phyloP scores from a whole-genome alignment of 2,113 vertebrate genomes.

The Hemiscyllium ocellatum region DNA sequence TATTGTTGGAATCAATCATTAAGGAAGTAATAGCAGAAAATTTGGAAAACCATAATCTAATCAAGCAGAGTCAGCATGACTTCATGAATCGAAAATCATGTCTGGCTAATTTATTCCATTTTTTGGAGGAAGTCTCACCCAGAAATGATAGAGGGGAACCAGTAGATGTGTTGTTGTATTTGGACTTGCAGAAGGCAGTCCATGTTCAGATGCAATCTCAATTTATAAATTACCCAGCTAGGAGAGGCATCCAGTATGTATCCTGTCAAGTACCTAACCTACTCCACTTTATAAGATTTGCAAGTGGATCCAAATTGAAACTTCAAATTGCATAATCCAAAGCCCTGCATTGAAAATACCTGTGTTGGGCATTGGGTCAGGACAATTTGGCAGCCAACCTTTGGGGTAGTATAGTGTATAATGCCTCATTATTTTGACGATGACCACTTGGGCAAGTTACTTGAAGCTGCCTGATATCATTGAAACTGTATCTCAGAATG shows the following conservation, averaged over 20 bases:
- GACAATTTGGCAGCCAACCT: neutral
- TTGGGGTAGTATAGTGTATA: neutral
- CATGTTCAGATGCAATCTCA: neutral
- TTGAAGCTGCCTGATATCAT: neutral
- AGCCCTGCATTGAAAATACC: neutral
- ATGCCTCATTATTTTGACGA: neutral
- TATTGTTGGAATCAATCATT: too few species aligned
- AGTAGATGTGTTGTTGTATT: too few species aligned
- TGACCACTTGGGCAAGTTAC: neutral
- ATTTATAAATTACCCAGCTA: neutral
- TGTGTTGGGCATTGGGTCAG: neutral
- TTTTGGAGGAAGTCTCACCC: too few species aligned
- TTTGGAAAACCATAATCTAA: too few species aligned
- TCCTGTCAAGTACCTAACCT: neutral
- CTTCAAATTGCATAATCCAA: neutral
- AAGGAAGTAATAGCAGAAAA: too few species aligned
- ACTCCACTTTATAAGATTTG: neutral
- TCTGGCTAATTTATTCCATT: too few species aligned
- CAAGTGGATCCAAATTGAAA: neutral
- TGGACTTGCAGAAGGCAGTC: too few species aligned
- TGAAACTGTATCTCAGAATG: neutral
- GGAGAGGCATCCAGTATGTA: neutral
- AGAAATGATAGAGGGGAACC: too few species aligned
- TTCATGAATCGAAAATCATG: too few species aligned
- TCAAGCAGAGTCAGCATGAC: too few species aligned